Evolutionary conservation across 1,140 invertebrate genomes (phyloP).

Genomic region (Grapholita molesta): DNA sequence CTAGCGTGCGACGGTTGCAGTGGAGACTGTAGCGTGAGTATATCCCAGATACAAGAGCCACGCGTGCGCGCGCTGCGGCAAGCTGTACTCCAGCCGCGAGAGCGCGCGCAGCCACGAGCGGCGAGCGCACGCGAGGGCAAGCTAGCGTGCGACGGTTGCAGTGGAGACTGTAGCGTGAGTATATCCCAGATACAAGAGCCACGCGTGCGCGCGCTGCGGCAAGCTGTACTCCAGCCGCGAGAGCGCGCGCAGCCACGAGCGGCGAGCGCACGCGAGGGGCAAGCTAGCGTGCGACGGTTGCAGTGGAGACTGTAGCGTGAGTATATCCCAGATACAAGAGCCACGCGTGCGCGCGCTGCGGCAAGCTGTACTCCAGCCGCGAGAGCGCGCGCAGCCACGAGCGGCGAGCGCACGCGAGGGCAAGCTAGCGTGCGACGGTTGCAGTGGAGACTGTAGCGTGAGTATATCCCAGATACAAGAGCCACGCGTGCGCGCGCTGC

Average conservation of each 20-base stretch:
- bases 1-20: neutral
- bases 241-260: conserved; percentile 31
- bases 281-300: neutral
- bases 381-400: conserved; percentile 36
- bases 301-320: conserved; percentile 17
- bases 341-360: conserved; percentile 30
- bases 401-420: conserved; percentile 25
- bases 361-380: conserved; percentile 28
- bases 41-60: too few relatives aligned
- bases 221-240: conserved; percentile 33
- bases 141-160: neutral
- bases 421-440: neutral
- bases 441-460: conserved; percentile 16
- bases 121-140: conserved; percentile 23
- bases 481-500: conserved; percentile 30
- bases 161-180: conserved; percentile 18
- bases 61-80: conserved; percentile 29
- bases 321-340: too few relatives aligned
- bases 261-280: conserved; percentile 26
- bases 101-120: conserved; percentile 33
- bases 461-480: too few relatives aligned
- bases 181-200: too few relatives aligned
- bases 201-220: conserved; percentile 29
- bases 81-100: conserved; percentile 33
- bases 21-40: conserved; percentile 20